Conservation (phyloP, 2,888 invertebrate genomes). For the Electrophaes corylata region DNA sequence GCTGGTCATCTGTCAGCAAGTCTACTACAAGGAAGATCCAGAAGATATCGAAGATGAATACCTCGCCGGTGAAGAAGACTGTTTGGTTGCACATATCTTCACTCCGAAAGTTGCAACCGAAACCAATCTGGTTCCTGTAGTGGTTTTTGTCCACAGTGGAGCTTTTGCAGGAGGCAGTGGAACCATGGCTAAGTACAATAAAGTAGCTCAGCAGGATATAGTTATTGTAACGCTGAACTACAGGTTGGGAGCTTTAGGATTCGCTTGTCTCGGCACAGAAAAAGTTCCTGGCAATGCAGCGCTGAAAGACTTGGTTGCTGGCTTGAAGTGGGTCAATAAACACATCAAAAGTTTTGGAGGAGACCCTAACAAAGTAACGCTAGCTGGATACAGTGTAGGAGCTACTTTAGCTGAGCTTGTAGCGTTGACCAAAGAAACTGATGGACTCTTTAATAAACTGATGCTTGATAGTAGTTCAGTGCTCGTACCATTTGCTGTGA, state of each 20-base stretch:
- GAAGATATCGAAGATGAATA: slow-evolving; percentile 52
- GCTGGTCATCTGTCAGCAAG: slow-evolving; percentile 63
- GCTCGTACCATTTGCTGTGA: slow-evolving; percentile 67
- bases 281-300: slow-evolving; percentile 93
- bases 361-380: slow-evolving; percentile 89
- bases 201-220: slow-evolving; percentile 87
- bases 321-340: slow-evolving; percentile 89
- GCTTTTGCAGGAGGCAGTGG: slow-evolving; percentile 70
- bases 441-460: slow-evolving; percentile 67
- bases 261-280: slow-evolving; percentile 85
- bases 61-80: slow-evolving; percentile 67
- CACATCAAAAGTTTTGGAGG: slow-evolving; percentile 92
- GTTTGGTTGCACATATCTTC: slow-evolving; percentile 62
- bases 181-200: slow-evolving; percentile 78
- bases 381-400: slow-evolving; percentile 93
- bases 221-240: slow-evolving; percentile 88
- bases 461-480: slow-evolving; percentile 76
- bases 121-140: slow-evolving; percentile 64
- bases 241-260: slow-evolving; percentile 88
- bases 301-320: slow-evolving; percentile 92
- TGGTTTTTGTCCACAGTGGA: slow-evolving; percentile 75
- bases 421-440: slow-evolving; percentile 60
- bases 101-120: slow-evolving; percentile 63
- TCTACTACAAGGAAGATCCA: slow-evolving; percentile 57
- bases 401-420: slow-evolving; percentile 82